These are phyloP conservation scores for Reticulitermes lucifugus DNA, from an alignment of 2,888 invertebrate genomes.

Conservation along the genomic window DNA sequence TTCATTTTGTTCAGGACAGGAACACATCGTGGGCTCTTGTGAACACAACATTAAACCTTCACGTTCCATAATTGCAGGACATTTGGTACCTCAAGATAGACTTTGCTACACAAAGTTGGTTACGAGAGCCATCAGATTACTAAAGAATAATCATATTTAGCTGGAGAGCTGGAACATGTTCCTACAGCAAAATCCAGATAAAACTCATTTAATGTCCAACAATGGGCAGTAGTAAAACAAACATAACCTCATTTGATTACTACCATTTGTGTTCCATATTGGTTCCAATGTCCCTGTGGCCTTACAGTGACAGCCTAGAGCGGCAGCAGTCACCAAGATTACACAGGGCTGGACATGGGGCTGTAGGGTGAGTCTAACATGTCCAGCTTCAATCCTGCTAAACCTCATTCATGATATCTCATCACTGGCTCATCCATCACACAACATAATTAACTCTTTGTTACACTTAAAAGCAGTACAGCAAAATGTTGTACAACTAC, in stretches of 20 bases:
- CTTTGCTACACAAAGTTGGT: no score
- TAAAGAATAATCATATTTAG: constrained; percentile 41
- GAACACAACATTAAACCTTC: no score
- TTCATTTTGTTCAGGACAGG: no score
- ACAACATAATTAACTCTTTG: no score
- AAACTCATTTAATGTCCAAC: neutral
- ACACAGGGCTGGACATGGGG: constrained; percentile 24
- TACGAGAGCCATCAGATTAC: constrained; percentile 35
- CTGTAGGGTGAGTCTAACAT: constrained; percentile 39
- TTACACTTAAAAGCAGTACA: no score
- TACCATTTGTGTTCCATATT: neutral
- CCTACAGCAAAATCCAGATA: constrained; percentile 15
- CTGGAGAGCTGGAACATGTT: constrained; percentile 22
- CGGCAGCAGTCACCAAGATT: constrained; percentile 40
- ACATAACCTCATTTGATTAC: constrained; percentile 4
- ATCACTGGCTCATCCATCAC: constrained; percentile 26
- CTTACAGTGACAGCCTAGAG: constrained; percentile 33
- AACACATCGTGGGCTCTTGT: no score
- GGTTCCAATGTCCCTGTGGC: constrained; percentile 28
- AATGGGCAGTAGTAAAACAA: neutral
- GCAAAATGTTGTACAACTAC: no score
- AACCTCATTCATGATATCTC: neutral
- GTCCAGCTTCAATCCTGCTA: neutral
- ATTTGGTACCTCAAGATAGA: no score
- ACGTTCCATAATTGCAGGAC: no score